Evolutionary conservation across 2,888 invertebrate species (phyloP), one percentile per base, ranked within the genome.

Genomic region (Argyra leucocephala): DNA sequence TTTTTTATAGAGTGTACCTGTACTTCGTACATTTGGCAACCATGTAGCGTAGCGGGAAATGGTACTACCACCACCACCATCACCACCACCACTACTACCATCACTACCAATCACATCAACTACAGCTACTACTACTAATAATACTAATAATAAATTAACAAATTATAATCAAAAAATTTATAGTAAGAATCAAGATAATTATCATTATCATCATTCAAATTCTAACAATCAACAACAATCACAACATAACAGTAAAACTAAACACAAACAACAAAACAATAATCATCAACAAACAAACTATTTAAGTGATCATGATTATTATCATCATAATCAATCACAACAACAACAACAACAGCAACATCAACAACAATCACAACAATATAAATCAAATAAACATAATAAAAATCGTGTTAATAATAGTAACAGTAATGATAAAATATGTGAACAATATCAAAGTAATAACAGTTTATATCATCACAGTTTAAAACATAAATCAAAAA

Each of bases 21-120:
- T 80, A 71, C 78, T 80, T 72, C 79, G 79, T 74, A 80, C 80
- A 73, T 80, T 80, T 75, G 80, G 79, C 73, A 79, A 78, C 72
- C 79, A 79, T 73, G 77, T 76, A 75, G 79, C 79, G 79, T 80
- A 80, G 80, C 80, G 78, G 76, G 79, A 79, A 73, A 75, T 78
- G 72, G 74, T 72, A 73, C 73, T 72, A 69, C 71, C 70, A 72
- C 72, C 71, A 73, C 70, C 69, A 70, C 67, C 69, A 70, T 69
- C 69, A 71, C 69, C 68, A 69, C 68, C 67, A 71, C 69, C 66
- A 68, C 68, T 65, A 67, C 67, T 63, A 67, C 66, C 62, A 70
- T 66, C 67, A 68, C 67, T 65, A 70, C 68, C 66, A 69, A 66
- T 66, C 18, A 64, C 63, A 57, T 66, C 64, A 63, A 68, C 67